Percentiles rank a stretch among this genome's conserved stretches.
Conservation (phyloP, 2,113 vertebrate species). For the Romanogobio albipinnatus region DNA sequence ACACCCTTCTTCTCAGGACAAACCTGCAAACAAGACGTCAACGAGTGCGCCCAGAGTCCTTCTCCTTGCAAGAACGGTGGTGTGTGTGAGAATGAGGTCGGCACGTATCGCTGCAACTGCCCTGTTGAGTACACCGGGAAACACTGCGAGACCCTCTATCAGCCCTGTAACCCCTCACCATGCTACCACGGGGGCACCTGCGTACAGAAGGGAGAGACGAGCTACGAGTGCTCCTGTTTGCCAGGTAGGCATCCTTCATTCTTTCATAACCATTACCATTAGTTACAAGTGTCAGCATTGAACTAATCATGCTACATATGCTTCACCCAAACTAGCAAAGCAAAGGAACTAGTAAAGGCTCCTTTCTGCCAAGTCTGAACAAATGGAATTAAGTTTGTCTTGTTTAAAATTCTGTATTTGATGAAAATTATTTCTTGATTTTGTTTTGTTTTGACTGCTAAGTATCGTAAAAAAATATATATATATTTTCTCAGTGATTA, state of each 20-base stretch:
- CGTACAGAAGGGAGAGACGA: conserved; percentile 88
- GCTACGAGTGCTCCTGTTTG: conserved; percentile 92
- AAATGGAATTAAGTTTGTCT: not conserved
- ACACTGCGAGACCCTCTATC: conserved; percentile 87
- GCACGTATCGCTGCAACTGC: conserved; percentile 87
- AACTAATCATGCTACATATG: no score
- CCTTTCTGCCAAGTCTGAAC: not conserved
- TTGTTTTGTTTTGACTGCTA: no score
- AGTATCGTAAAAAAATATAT: no score
- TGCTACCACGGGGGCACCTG: conserved; percentile 96
- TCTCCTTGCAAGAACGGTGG: conserved; percentile 84
- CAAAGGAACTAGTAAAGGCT: no score
- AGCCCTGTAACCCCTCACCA: conserved; percentile 94
- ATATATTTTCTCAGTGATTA: not conserved
- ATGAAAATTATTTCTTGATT: not conserved
- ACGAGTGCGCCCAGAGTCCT: conserved; percentile 80
- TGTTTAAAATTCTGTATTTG: not conserved
- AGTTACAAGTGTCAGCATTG: no score
- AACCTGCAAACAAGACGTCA: conserved; percentile 90
- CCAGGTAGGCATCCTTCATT: conserved; percentile 82
- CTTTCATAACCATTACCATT: no score
- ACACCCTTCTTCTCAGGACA: conserved; percentile 83
- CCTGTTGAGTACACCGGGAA: conserved; percentile 80
- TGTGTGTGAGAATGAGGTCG: conserved; percentile 85
- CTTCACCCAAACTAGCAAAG: no score